Percentiles rank a stretch among this genome's conserved stretches.
phyloP scores from a whole-genome alignment of 2,888 invertebrate genomes.

The Vesta saturnalis region DNA sequence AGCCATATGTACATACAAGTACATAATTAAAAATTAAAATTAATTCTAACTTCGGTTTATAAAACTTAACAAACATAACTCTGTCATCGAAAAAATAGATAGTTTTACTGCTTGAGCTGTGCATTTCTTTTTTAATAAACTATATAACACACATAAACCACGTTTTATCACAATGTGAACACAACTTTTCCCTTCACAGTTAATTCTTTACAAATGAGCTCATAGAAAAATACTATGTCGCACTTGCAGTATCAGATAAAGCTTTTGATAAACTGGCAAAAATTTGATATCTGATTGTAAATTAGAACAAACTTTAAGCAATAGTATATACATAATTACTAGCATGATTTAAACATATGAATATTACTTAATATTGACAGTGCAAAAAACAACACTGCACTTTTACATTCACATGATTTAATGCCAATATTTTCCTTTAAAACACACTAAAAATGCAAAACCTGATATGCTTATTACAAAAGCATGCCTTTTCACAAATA shows the following conservation, averaged over 20 bases:
- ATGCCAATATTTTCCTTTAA: too few relatives aligned
- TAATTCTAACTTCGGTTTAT: conserved; percentile 14
- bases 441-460: too few relatives aligned
- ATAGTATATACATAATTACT: too few relatives aligned
- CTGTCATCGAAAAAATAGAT: conserved; percentile 43
- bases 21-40: conserved; percentile 26
- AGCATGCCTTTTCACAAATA: too few relatives aligned
- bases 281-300: too few relatives aligned
- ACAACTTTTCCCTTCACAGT: conserved; percentile 44
- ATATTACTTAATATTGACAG: too few relatives aligned
- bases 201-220: conserved; percentile 13
- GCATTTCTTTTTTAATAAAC: conserved; percentile 38
- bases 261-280: too few relatives aligned
- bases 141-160: conserved; percentile 42
- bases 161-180: conserved; percentile 51
- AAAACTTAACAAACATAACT: conserved; percentile 28
- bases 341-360: too few relatives aligned
- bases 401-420: too few relatives aligned
- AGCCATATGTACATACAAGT: conserved; percentile 40
- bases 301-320: too few relatives aligned
- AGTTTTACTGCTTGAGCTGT: conserved; percentile 43
- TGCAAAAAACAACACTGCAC: too few relatives aligned
- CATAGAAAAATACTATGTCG: background rate
- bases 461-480: too few relatives aligned
- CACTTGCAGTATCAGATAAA: background rate